These are phyloP conservation scores for Phragmatobia fuliginosa DNA, from an alignment of 2,888 invertebrate genomes.

Conservation along the genomic window DNA sequence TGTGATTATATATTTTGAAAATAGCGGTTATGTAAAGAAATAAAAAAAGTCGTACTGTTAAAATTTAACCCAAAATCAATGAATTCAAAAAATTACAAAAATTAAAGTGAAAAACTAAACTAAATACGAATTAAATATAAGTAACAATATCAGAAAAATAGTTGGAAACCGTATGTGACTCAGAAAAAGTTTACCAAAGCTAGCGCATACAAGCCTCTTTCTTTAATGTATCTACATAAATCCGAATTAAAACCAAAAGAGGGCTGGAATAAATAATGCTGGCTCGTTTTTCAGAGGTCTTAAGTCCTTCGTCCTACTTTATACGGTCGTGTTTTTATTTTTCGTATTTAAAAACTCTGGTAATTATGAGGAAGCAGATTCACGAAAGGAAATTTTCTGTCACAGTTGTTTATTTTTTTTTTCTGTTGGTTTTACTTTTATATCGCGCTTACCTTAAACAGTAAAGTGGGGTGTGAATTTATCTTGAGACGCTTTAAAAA, in stretches of 20 bases:
- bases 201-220: slow-evolving; percentile 71
- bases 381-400: slow-evolving; percentile 57
- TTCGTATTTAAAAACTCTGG: slow-evolving; percentile 74
- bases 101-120: neutral
- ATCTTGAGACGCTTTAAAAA: slow-evolving; percentile 6
- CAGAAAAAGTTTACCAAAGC: slow-evolving; percentile 45
- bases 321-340: slow-evolving; percentile 75
- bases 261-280: slow-evolving; percentile 80
- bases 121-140: neutral
- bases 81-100: neutral
- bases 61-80: no score
- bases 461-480: slow-evolving; percentile 10
- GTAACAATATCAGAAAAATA: slow-evolving; percentile 1
- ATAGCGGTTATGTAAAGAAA: no score
- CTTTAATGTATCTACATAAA: slow-evolving; percentile 82
- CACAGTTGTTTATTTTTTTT: slow-evolving; percentile 47
- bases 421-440: slow-evolving; percentile 44
- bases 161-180: slow-evolving; percentile 7
- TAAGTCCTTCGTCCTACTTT: slow-evolving; percentile 76
- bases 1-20: no score
- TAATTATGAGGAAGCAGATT: slow-evolving; percentile 80
- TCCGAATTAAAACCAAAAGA: slow-evolving; percentile 83
- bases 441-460: slow-evolving; percentile 21
- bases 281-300: slow-evolving; percentile 81
- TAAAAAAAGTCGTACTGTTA: no score